These are phyloP conservation scores for Nasua narica DNA, from an alignment of 2,797 vertebrate species.

Conservation along the genomic window DNA sequence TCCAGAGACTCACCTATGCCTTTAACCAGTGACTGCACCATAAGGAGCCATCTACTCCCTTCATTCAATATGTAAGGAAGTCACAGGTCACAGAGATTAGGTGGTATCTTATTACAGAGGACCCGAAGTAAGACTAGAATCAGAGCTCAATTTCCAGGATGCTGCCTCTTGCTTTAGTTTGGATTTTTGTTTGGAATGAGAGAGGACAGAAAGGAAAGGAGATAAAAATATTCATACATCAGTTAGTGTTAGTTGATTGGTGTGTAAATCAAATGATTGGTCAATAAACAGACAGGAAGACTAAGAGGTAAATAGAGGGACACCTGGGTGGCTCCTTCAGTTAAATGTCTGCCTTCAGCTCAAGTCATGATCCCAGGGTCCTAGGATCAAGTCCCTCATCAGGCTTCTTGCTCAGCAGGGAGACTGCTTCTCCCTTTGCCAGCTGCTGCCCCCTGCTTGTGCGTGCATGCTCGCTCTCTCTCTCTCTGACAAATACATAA, in stretches of 20 bases:
- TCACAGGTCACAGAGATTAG: not conserved
- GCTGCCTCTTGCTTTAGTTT: not conserved
- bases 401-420: not conserved
- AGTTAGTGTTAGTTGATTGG: not conserved
- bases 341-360: not conserved
- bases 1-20: not conserved
- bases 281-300: not conserved
- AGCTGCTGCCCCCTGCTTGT: not conserved
- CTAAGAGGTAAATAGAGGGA: not conserved
- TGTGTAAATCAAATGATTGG: not conserved
- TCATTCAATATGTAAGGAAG: not conserved
- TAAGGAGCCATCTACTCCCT: not conserved
- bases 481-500: not conserved
- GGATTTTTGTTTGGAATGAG: not conserved
- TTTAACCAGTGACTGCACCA: not conserved
- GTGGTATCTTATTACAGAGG: not conserved
- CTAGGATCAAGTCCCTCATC: not conserved
- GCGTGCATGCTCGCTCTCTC: too few relatives aligned
- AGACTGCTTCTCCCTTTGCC: not conserved
- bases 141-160: not conserved
- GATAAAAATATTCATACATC: not conserved
- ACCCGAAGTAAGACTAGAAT: not conserved
- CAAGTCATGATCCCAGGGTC: not conserved
- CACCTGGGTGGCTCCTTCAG: not conserved
- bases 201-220: not conserved